Evolutionary conservation across 2,888 invertebrate species (phyloP).

Genomic region (Epinotia demarniana): DNA sequence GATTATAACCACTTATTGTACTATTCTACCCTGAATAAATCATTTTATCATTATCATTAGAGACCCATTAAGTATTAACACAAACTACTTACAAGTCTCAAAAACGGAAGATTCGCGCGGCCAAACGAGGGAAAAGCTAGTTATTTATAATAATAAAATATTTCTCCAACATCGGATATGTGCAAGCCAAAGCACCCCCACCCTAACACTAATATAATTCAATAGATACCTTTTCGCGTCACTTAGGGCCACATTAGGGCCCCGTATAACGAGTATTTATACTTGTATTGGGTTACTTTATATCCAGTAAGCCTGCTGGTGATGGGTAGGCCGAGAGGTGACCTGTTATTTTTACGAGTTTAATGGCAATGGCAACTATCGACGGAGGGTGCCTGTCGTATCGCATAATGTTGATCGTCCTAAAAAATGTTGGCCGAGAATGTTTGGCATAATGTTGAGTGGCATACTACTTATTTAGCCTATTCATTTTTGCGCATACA

Average conservation of each 20-base stretch:
- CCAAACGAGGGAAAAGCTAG: not conserved
- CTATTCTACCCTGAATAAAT: no score
- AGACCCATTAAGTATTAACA: no score
- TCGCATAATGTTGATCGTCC: no score
- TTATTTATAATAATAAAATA: not conserved
- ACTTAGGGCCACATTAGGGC: constrained; percentile 50
- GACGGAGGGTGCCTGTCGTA: no score
- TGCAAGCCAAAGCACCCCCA: not conserved
- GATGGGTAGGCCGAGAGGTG: constrained; percentile 55
- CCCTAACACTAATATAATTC: constrained; percentile 7
- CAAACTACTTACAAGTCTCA: no score
- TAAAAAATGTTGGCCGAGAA: no score
- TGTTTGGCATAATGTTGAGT: no score
- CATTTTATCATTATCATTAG: no score
- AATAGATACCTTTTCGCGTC: constrained; percentile 36
- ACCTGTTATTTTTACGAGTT: not conserved
- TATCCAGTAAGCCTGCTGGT: constrained; percentile 59
- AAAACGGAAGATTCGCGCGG: not conserved
- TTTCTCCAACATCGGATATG: not conserved
- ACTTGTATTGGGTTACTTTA: constrained; percentile 62
- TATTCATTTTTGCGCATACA: no score
- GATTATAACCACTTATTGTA: no score
- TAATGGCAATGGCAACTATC: no score
- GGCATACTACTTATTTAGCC: no score
- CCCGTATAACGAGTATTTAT: constrained; percentile 54